A percentile compares a stretch with the other conserved stretches of the same genome.
These are phyloP conservation scores for Drosophila basisetae DNA, from an alignment of 2,888 invertebrate genomes.

Conservation along the genomic window DNA sequence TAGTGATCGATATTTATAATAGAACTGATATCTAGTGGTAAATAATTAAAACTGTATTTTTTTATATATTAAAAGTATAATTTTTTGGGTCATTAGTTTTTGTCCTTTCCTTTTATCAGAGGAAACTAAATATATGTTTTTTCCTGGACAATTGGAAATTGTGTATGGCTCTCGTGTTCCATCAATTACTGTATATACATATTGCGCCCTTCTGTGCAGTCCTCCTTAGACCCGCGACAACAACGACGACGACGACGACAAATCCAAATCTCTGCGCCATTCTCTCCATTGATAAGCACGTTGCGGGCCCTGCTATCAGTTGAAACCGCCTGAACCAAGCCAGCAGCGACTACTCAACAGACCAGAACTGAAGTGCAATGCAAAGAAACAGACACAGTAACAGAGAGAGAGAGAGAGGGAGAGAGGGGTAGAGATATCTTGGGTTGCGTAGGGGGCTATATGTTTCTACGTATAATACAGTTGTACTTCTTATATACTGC, in stretches of 20 bases:
- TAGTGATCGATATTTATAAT: conserved; percentile 2
- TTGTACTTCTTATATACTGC: conserved; percentile 22
- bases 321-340: conserved; percentile 13
- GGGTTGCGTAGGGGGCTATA: neutral
- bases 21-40: neutral
- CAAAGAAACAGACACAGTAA: neutral
- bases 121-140: neutral
- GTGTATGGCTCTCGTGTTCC: neutral
- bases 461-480: conserved; percentile 20
- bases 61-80: neutral
- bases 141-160: neutral
- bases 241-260: conserved; percentile 14
- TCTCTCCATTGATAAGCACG: conserved; percentile 39
- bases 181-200: neutral
- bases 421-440: neutral
- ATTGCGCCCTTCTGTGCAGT: conserved; percentile 23
- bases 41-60: neutral
- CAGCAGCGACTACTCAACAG: conserved; percentile 10
- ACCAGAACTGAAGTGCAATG: conserved; percentile 31
- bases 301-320: conserved; percentile 29
- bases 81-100: neutral
- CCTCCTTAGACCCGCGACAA: conserved; percentile 13
- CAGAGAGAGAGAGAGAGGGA: neutral
- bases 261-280: conserved; percentile 48
- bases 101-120: neutral